Evolutionary conservation across 2,888 invertebrate genomes (phyloP).

Genomic region (Ichneumon xanthorius): DNA sequence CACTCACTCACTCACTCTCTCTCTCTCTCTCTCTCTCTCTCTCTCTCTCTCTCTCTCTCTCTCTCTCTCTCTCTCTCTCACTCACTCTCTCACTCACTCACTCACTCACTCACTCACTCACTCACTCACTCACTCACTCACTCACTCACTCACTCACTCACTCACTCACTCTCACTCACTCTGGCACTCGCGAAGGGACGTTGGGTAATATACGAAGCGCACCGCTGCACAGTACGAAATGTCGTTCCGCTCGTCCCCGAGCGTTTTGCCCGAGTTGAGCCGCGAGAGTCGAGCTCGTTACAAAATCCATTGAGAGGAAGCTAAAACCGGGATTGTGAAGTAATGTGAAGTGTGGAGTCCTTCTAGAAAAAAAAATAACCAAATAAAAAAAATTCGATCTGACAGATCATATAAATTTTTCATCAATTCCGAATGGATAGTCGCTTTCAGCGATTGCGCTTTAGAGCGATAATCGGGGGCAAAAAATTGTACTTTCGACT

Average conservation of each 20-base stretch:
- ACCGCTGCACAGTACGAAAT: conserved; percentile 9
- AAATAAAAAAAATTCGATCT: not conserved
- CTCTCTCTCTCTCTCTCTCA: too few relatives aligned
- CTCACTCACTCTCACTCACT: too few relatives aligned
- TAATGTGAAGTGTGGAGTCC: not conserved
- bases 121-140: too few relatives aligned
- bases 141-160: too few relatives aligned
- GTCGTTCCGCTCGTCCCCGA: not conserved
- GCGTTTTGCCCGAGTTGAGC: conserved; percentile 5
- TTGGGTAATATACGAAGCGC: not conserved
- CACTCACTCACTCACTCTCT: too few relatives aligned
- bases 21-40: too few relatives aligned
- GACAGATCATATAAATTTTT: not conserved
- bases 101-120: too few relatives aligned
- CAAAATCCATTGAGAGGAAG: conserved; percentile 10
- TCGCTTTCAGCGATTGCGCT: too few relatives aligned
- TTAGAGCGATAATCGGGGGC: too few relatives aligned
- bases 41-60: too few relatives aligned
- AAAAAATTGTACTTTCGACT: too few relatives aligned
- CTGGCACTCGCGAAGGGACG: conserved; percentile 9
- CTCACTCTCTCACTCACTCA: too few relatives aligned
- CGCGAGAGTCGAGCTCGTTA: conserved; percentile 15
- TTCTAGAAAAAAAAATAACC: not conserved
- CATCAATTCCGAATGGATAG: not conserved
- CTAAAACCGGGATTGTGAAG: not conserved